Conservation (phyloP, 2,113 vertebrate genomes). For the Halichoeres trimaculatus region DNA sequence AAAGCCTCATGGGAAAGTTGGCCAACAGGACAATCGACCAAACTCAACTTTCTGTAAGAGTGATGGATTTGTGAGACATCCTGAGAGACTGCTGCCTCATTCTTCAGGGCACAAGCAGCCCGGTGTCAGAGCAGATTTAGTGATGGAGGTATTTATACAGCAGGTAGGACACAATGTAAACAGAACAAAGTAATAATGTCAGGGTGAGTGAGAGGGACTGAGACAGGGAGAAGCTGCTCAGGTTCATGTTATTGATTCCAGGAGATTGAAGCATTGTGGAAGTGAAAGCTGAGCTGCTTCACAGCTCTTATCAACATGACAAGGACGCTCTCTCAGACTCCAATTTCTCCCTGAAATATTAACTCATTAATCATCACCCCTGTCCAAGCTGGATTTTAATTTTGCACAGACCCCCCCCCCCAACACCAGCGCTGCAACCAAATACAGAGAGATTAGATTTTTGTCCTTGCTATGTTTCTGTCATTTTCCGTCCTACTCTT, state of each 20-base stretch:
- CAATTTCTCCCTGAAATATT: slow-evolving; percentile 84
- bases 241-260: slow-evolving; percentile 61
- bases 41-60: background rate
- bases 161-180: slow-evolving; percentile 25
- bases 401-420: slow-evolving; percentile 63
- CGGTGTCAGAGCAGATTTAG: slow-evolving; percentile 7
- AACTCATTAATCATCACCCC: slow-evolving; percentile 87
- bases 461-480: slow-evolving; percentile 37
- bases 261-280: slow-evolving; percentile 55
- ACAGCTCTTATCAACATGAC: slow-evolving; percentile 73
- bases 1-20: background rate
- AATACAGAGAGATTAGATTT: slow-evolving; percentile 71
- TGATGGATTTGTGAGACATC: background rate
- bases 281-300: slow-evolving; percentile 46
- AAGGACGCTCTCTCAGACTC: slow-evolving; percentile 76
- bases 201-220: slow-evolving; percentile 25
- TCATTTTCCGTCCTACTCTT: slow-evolving; percentile 16
- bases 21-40: background rate
- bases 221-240: slow-evolving; percentile 28
- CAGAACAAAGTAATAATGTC: slow-evolving; percentile 26
- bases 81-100: background rate
- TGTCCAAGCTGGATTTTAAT: slow-evolving; percentile 81
- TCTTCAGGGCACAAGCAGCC: background rate
- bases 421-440: slow-evolving; percentile 21
- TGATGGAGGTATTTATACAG: slow-evolving; percentile 32